These are phyloP conservation scores for Odocoileus hemionus DNA, from an alignment of 2,113 vertebrate genomes.

Conservation along the genomic window DNA sequence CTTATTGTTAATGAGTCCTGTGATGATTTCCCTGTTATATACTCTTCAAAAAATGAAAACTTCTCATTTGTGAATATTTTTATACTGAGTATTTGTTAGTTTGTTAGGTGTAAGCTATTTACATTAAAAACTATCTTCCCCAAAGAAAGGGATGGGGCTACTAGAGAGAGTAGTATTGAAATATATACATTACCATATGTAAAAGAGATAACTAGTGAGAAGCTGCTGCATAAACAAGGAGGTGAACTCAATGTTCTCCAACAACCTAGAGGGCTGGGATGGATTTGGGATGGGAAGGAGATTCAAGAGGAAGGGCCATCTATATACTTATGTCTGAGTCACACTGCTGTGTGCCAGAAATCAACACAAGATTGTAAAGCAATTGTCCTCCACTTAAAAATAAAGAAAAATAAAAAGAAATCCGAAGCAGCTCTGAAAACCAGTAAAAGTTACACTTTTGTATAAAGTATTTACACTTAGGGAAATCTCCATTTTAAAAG, in stretches of 20 bases:
- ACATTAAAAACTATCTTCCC: not conserved
- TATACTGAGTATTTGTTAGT: not conserved
- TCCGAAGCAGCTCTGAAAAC: not conserved
- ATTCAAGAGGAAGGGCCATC: not conserved
- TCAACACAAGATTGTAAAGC: not conserved
- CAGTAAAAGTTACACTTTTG: not conserved
- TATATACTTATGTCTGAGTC: not conserved
- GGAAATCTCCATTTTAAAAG: not conserved
- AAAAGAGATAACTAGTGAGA: not conserved
- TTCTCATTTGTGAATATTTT: not conserved
- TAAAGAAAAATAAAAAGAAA: not conserved
- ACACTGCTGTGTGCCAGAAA: not conserved
- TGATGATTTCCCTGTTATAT: not conserved
- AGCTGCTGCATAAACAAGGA: not conserved
- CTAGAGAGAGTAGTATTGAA: not conserved
- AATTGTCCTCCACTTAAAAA: not conserved
- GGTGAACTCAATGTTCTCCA: not conserved
- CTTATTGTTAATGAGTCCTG: not conserved
- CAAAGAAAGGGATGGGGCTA: not conserved
- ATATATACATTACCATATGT: not conserved
- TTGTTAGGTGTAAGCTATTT: not conserved
- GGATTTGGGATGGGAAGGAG: not conserved
- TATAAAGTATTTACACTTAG: not conserved
- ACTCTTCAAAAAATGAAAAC: not conserved
- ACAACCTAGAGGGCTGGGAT: not conserved